phyloP scores from a whole-genome alignment of 2,888 invertebrate species.

The Sphaerophoria rueppellii region DNA sequence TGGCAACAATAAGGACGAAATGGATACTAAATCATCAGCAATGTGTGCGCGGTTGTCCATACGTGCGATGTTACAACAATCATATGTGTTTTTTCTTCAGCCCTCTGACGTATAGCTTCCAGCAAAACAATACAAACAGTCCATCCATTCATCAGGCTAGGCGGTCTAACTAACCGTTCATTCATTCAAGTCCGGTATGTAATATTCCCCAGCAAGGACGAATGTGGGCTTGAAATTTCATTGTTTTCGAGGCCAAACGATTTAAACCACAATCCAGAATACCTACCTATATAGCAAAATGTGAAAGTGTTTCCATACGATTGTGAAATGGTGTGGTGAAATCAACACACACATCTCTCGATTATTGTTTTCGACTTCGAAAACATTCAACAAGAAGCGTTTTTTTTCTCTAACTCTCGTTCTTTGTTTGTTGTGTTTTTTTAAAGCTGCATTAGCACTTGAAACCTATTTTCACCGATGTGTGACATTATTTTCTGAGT shows the following conservation, averaged over 20 bases:
- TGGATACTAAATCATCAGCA: too few relatives aligned
- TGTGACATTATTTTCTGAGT: conserved; percentile 70
- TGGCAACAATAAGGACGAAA: too few relatives aligned
- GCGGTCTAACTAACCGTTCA: conserved; percentile 31
- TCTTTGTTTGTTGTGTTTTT: conserved; percentile 9
- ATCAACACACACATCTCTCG: conserved; percentile 29
- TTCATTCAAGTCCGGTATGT: conserved; percentile 24
- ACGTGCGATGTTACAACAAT: background rate
- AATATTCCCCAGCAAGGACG: conserved; percentile 47
- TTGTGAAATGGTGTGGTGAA: conserved; percentile 6
- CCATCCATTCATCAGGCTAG: conserved; percentile 54
- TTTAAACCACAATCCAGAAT: conserved; percentile 11
- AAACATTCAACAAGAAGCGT: conserved; percentile 33
- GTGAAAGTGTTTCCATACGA: conserved; percentile 11
- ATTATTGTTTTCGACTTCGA: conserved; percentile 65
- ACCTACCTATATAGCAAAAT: background rate
- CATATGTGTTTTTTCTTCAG: conserved; percentile 39
- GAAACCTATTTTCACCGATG: conserved; percentile 68
- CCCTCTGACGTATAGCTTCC: conserved; percentile 57
- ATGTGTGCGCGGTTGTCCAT: too few relatives aligned
- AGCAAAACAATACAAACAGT: conserved; percentile 58
- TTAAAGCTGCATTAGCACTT: conserved; percentile 69
- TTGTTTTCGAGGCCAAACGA: conserved; percentile 42
- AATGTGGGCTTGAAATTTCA: conserved; percentile 55
- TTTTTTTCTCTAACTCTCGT: conserved; percentile 3